Base-by-base conservation (phyloP, 2,113 vertebrate species). In the Gallinago media region DNA sequence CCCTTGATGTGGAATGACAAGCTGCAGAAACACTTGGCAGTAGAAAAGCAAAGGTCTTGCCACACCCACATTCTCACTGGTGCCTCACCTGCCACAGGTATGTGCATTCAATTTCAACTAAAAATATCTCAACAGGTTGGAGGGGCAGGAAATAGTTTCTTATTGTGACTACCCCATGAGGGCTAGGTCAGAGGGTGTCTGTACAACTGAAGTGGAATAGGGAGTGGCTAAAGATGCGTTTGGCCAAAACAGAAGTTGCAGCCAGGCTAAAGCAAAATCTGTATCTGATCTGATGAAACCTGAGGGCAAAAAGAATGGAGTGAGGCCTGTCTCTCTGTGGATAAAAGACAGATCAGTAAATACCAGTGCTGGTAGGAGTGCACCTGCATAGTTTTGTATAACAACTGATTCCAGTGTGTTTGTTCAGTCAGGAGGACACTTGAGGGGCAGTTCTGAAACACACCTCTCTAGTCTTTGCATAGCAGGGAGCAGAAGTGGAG, bases 41-140 rank as follows among this genome's bases (percentile, higher is more conserved):
- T 94, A 91, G 81, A 97, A 95, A 93, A 83, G 95, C 62, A 90
- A 97, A 96, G 93, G 91, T 94, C 73, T 95, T 36, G 8, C 94
- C 95, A 96, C 97, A 96, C 98, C 98, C 90, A 93, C 97, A 94
- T 97, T 97, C 95, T 97, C 96, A 79, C 72, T 72, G 59, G 19
- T 83, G 96, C 97, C 97, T 97, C 98, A 94, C 98, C 98, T 98
- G 95, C 77, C 79, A 77, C 77, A 98, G 97, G 96, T 95, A 98
- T 98, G 98, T 86, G 55, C 61, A 62, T 87, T 96, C 42, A 92
- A 18, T 86, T 79, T 86, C 81, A 90, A 66, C 97, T 97, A 97
- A 98, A 98, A 98, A 97, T 98, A 97, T 59, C 87, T 88, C 58
- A 72, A 77, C 73, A 46, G 59, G 79, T 93, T 95, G 70, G 88